These are phyloP conservation scores for Nettapus auritus DNA, from an alignment of 2,113 vertebrate genomes.

Conservation along the genomic window DNA sequence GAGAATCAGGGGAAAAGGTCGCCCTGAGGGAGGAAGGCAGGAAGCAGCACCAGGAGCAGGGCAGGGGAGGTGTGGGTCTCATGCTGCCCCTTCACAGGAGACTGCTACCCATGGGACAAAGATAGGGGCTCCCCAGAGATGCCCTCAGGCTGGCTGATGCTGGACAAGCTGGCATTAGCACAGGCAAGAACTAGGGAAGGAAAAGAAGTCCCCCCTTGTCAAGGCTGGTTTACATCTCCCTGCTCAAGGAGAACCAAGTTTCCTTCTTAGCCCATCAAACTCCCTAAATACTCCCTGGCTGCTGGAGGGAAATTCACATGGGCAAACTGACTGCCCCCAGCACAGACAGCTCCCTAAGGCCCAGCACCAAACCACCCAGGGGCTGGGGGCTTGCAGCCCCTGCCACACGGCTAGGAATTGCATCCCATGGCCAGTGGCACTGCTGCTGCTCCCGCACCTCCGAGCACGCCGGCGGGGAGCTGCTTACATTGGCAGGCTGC, in stretches of 20 bases:
- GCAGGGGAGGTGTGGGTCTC: not conserved
- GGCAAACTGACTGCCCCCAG: accelerated
- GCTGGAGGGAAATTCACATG: not conserved
- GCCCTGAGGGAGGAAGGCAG: not conserved
- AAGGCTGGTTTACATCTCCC: no score
- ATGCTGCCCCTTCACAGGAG: accelerated
- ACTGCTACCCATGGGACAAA: no score
- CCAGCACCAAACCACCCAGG: not conserved
- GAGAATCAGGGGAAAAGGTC: not conserved
- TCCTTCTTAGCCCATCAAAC: not conserved
- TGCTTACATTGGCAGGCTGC: not conserved
- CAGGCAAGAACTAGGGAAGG: not conserved
- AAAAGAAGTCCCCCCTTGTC: not conserved
- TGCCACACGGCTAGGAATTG: not conserved
- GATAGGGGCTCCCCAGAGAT: no score
- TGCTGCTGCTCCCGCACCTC: not conserved
- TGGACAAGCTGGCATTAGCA: accelerated
- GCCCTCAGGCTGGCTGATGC: not conserved
- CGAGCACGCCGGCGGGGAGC: accelerated
- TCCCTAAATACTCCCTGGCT: not conserved
- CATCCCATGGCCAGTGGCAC: accelerated
- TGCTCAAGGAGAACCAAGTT: not conserved
- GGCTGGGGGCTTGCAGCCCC: not conserved
- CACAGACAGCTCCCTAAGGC: not conserved
- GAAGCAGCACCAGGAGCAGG: not conserved